Base-by-base conservation (phyloP, 2,888 invertebrate species). In the Caenorhabditis doughertyi region DNA sequence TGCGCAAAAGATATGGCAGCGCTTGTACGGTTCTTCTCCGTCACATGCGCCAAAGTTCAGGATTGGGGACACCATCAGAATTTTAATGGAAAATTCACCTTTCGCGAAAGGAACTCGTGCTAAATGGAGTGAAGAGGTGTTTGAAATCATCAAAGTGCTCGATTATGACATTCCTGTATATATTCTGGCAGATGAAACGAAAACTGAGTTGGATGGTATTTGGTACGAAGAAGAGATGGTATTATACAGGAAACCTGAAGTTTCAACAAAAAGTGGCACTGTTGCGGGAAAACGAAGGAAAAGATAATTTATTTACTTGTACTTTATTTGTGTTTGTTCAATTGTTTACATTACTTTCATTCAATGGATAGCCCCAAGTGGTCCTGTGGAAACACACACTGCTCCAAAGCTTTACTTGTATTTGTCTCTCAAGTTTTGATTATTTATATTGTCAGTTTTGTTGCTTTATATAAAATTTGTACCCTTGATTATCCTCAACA, bases 21-120 rank as follows among this genome's bases (percentile, higher is more conserved):
- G 60, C 0, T 39, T 72, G 0, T 72, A 72, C 29, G 60, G 39
- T 16, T 0, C 9, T 7, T 9, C 21, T 1, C 16, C 2, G 0
- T 23, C 1, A n/a, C 11, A 21, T 3, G 3, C 0, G 2, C 21
- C 51, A 23, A 67, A 53, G 8, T 67, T 25, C 39, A 67, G 53
- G 25, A n/a, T 53, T 13, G 67, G 53, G 13, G n/a, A 67, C 9
- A 53, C 53, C 1, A 53, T 67, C 18, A 23, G 67, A 11, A 23
- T 67, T 23, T 25, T 67, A n/a, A 2, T 67, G 39, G 67, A 67
- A 21, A 67, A 53, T n/a, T 21, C 21, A 1, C 67, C 67, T 2
- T 67, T 67, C n/a, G 51, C 21, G 3, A 67, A 67, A 39, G 67
- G 67, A 39, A 67, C 67, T 16, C 21, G 53, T 8, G 51, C 67